Conservation (phyloP, 2,113 vertebrate species). For the Lycaon pictus region DNA sequence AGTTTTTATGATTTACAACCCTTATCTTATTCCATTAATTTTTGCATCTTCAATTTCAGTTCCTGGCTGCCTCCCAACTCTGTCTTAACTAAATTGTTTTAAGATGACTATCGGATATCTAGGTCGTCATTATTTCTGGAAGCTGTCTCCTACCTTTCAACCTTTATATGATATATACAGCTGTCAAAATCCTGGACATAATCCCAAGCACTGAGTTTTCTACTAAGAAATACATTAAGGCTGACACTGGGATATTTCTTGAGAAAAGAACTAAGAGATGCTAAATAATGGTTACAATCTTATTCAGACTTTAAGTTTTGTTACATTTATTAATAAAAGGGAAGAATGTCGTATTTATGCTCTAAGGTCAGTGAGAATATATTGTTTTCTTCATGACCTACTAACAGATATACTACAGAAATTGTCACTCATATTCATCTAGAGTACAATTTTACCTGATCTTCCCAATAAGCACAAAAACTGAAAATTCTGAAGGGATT, state of each 20-base stretch:
- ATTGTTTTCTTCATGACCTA: not conserved
- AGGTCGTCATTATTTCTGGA: slow-evolving; percentile 83
- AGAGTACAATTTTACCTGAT: not conserved
- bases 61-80: slow-evolving; percentile 74
- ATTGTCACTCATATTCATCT: not conserved
- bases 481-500: not conserved
- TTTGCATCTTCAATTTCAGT: slow-evolving; percentile 82
- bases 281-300: slow-evolving; percentile 44
- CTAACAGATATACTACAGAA: not conserved
- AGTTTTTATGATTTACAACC: slow-evolving; percentile 79
- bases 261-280: slow-evolving; percentile 19
- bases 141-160: slow-evolving; percentile 81
- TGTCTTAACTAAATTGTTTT: slow-evolving; percentile 82
- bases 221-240: slow-evolving; percentile 62
- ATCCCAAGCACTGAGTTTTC: slow-evolving; percentile 72
- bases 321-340: not conserved
- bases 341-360: not conserved
- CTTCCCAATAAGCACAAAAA: not conserved
- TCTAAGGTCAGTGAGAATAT: not conserved
- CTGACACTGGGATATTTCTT: slow-evolving; percentile 53
- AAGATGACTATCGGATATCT: slow-evolving; percentile 83
- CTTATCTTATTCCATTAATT: slow-evolving; percentile 82
- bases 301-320: slow-evolving; percentile 20
- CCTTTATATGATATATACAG: slow-evolving; percentile 82
- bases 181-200: slow-evolving; percentile 79